phyloP scores from a whole-genome alignment of 2,888 invertebrate species.

The Ectobius pallidus region DNA sequence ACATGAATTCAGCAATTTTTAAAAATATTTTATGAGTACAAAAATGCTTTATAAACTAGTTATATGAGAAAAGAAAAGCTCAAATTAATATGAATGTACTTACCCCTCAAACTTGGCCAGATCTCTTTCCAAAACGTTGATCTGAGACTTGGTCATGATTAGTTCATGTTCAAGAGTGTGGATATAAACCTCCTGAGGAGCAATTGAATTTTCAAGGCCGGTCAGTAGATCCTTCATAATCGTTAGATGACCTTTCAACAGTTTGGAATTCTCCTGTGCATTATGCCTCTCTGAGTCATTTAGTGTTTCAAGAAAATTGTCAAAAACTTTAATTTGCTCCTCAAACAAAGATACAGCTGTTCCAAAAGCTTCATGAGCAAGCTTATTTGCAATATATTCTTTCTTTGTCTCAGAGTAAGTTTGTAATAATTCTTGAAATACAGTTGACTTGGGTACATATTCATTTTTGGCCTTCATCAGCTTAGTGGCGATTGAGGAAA shows the following conservation, averaged over 20 bases:
- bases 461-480: conserved; percentile 76
- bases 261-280: conserved; percentile 77
- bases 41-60: too few relatives aligned
- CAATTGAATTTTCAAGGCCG: too few relatives aligned
- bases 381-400: conserved; percentile 80
- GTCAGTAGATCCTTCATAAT: conserved; percentile 78
- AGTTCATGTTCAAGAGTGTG: conserved; percentile 84
- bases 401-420: conserved; percentile 76
- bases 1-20: too few relatives aligned
- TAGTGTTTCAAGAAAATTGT: conserved; percentile 1
- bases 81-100: too few relatives aligned
- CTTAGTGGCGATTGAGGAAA: conserved; percentile 73
- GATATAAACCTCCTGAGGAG: conserved; percentile 78
- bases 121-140: too few relatives aligned
- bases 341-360: conserved; percentile 89
- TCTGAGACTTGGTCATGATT: too few relatives aligned
- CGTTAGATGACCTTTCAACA: conserved; percentile 73
- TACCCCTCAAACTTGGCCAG: too few relatives aligned
- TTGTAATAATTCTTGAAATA: conserved; percentile 76
- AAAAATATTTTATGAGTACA: too few relatives aligned
- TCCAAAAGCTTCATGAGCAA: conserved; percentile 86
- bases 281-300: conserved; percentile 72
- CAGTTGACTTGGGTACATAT: conserved; percentile 72
- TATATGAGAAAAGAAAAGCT: too few relatives aligned
- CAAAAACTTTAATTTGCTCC: conserved; percentile 65